Percentiles rank a stretch among this genome's conserved stretches.
Conservation (phyloP, 1,140 invertebrate genomes). For the Cyrtorhinus lividipennis region DNA sequence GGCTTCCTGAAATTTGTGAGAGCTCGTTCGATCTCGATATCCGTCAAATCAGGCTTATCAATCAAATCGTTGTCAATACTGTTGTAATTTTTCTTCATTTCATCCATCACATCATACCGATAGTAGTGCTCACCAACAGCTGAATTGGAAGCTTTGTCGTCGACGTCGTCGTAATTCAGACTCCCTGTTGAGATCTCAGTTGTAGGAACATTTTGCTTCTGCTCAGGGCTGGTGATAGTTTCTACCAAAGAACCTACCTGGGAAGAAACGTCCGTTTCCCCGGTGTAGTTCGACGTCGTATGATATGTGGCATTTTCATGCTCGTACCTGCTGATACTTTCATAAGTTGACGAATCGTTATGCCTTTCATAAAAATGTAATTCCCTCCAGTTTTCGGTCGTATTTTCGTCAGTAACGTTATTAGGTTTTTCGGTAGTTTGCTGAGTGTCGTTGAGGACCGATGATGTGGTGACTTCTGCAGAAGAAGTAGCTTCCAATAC, state of each 20-base stretch:
- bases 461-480: neutral
- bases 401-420: neutral
- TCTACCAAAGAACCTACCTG: neutral
- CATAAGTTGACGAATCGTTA: neutral
- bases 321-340: neutral
- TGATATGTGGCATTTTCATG: neutral
- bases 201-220: neutral
- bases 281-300: neutral
- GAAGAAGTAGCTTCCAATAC: neutral
- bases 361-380: neutral
- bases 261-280: neutral
- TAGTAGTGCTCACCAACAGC: constrained; percentile 16
- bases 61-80: constrained; percentile 5
- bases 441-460: neutral
- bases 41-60: constrained; percentile 13
- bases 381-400: neutral
- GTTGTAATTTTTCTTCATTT: constrained; percentile 17
- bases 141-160: neutral
- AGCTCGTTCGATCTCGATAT: constrained; percentile 15
- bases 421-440: neutral
- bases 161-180: neutral
- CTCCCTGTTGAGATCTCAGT: constrained; percentile 9
- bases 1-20: neutral
- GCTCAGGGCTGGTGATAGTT: neutral
- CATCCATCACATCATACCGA: constrained; percentile 19